These are phyloP conservation scores for Hypotaenidia okinawae DNA, from an alignment of 2,797 vertebrate genomes.

Conservation along the genomic window DNA sequence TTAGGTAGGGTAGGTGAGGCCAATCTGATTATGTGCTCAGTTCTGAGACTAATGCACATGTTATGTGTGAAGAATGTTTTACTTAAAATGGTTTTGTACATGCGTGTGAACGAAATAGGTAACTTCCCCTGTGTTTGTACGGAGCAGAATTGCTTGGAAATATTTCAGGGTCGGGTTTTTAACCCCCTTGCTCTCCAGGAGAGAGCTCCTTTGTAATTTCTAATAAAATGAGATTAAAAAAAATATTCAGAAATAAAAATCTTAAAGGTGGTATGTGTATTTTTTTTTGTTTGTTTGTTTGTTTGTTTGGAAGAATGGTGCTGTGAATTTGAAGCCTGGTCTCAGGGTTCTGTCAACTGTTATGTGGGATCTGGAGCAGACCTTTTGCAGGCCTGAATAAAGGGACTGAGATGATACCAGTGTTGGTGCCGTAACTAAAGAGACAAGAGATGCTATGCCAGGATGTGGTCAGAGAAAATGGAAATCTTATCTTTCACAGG, in stretches of 20 bases:
- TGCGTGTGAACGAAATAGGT: neutral
- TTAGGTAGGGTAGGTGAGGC: constrained; percentile 17
- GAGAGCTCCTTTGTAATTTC: constrained; percentile 42
- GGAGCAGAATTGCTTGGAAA: constrained; percentile 2
- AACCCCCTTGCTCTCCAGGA: neutral
- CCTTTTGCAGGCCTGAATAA: neutral
- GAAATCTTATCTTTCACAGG: neutral
- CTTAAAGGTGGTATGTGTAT: neutral
- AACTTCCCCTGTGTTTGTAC: neutral
- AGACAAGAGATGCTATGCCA: neutral
- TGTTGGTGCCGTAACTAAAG: neutral
- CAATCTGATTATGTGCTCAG: constrained; percentile 12
- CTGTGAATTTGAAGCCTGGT: neutral
- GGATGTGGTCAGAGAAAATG: neutral
- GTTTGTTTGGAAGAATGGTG: neutral
- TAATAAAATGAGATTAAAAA: neutral
- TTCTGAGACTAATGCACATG: constrained; percentile 15
- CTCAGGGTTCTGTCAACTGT: neutral
- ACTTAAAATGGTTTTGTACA: constrained; percentile 22
- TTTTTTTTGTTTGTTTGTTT: neutral
- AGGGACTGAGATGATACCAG: neutral
- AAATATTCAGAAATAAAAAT: neutral
- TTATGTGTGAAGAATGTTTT: constrained; percentile 15
- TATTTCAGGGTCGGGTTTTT: neutral
- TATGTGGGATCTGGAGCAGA: neutral